phyloP scores from a whole-genome alignment of 1,140 invertebrate species.

The Asbolus verrucosus region DNA sequence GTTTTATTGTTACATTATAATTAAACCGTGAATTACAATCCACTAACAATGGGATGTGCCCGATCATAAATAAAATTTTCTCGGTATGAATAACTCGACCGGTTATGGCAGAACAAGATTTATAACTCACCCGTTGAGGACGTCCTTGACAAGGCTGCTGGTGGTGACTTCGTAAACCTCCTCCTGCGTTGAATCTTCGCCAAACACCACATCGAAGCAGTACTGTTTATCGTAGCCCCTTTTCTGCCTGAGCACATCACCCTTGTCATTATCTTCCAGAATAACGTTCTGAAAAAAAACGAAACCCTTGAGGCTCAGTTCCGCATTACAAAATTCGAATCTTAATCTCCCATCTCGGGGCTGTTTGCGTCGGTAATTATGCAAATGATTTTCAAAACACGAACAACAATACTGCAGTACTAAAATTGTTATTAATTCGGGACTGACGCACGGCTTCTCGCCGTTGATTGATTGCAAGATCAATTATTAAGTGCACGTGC shows the following conservation, averaged over 20 bases:
- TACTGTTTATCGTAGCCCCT: conserved; percentile 79
- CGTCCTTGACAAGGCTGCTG: conserved; percentile 87
- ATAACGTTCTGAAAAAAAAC: conserved; percentile 75
- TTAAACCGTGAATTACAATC: too few relatives aligned
- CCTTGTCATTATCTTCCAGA: conserved; percentile 72
- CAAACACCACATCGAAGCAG: conserved; percentile 89
- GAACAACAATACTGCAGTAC: conserved; percentile 12
- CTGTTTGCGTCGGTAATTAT: conserved; percentile 16
- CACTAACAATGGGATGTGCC: too few relatives aligned
- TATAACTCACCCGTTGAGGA: conserved; percentile 80
- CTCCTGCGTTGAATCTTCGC: conserved; percentile 79
- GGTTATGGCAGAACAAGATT: too few relatives aligned
- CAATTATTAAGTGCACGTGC: too few relatives aligned
- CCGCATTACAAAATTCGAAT: neutral
- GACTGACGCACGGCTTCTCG: neutral
- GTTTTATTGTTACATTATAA: too few relatives aligned
- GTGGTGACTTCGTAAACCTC: conserved; percentile 87
- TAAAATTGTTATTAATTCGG: conserved; percentile 9
- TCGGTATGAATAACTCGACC: neutral
- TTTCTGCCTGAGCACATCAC: conserved; percentile 74
- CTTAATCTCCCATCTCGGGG: neutral
- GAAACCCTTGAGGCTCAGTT: too few relatives aligned
- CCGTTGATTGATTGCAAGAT: too few relatives aligned
- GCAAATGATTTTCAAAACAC: conserved; percentile 20
- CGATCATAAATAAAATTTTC: too few relatives aligned